A percentile compares a stretch with the other conserved stretches of the same genome.
These are phyloP conservation scores for Diplosoma virens DNA, from an alignment of 23 tunicate species.

Conservation along the genomic window DNA sequence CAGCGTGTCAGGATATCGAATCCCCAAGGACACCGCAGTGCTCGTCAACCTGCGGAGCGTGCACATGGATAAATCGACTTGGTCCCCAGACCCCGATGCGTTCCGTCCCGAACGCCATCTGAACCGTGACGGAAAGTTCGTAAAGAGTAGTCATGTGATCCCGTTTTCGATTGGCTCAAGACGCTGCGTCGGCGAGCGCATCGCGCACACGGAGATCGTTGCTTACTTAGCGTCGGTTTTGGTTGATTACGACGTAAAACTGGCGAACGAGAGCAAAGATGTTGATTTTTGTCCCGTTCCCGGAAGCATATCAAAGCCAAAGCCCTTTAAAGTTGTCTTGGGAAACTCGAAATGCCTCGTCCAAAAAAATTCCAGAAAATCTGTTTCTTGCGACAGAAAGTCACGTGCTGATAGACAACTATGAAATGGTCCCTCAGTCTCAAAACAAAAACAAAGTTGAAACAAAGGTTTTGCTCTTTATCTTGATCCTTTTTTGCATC, in stretches of 20 bases:
- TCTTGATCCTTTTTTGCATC: no score
- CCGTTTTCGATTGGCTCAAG: slow-evolving; percentile 64
- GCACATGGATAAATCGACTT: slow-evolving; percentile 50
- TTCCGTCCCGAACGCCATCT: slow-evolving; percentile 86
- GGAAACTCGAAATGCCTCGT: no score
- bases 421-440: no score
- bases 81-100: slow-evolving; percentile 70
- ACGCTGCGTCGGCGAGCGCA: slow-evolving; percentile 52
- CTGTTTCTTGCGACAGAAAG: no score
- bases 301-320: background rate
- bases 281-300: slow-evolving; percentile 1
- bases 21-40: slow-evolving; percentile 49
- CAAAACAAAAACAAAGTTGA: no score
- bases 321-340: slow-evolving; percentile 16
- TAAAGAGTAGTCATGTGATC: slow-evolving; percentile 49
- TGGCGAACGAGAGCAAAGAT: slow-evolving; percentile 12
- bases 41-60: slow-evolving; percentile 79
- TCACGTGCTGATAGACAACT: no score
- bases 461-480: no score
- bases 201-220: slow-evolving; percentile 46
- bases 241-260: slow-evolving; percentile 10
- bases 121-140: slow-evolving; percentile 50
- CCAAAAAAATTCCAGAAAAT: no score
- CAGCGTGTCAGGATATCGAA: slow-evolving; percentile 41
- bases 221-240: slow-evolving; percentile 34